These are phyloP conservation scores for Sinonovacula constricta DNA, from an alignment of 1,140 invertebrate genomes.

Conservation along the genomic window DNA sequence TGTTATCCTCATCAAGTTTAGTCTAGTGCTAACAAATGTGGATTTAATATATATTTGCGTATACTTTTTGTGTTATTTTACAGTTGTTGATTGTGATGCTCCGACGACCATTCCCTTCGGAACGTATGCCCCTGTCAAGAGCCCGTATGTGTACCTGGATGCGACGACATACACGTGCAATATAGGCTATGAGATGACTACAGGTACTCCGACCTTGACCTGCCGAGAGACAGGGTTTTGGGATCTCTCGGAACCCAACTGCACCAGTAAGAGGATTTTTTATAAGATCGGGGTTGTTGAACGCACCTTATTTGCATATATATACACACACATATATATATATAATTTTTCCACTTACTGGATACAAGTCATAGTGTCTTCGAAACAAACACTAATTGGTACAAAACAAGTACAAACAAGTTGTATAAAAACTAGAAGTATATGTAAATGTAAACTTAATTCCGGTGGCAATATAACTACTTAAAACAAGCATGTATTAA, in stretches of 20 bases:
- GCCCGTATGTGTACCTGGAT: slow-evolving; percentile 27
- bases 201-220: slow-evolving; percentile 11
- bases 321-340: no score
- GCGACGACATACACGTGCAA: slow-evolving; percentile 23
- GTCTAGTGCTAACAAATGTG: background rate
- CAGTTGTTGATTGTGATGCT: slow-evolving; percentile 35
- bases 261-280: slow-evolving; percentile 41
- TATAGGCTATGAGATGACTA: slow-evolving; percentile 33
- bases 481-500: no score
- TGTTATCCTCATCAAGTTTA: slow-evolving; percentile 2
- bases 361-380: no score
- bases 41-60: background rate
- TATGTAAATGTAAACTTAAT: no score
- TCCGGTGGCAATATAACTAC: no score
- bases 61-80: background rate
- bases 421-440: no score
- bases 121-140: background rate
- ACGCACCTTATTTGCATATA: no score
- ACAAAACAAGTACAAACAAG: no score
- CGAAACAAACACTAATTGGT: no score
- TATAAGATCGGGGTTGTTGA: no score
- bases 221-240: slow-evolving; percentile 30
- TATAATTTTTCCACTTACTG: no score
- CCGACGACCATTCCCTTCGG: background rate
- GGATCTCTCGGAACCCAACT: slow-evolving; percentile 18